Conservation (phyloP, 1,140 invertebrate genomes). For the Listronotus bonariensis region DNA sequence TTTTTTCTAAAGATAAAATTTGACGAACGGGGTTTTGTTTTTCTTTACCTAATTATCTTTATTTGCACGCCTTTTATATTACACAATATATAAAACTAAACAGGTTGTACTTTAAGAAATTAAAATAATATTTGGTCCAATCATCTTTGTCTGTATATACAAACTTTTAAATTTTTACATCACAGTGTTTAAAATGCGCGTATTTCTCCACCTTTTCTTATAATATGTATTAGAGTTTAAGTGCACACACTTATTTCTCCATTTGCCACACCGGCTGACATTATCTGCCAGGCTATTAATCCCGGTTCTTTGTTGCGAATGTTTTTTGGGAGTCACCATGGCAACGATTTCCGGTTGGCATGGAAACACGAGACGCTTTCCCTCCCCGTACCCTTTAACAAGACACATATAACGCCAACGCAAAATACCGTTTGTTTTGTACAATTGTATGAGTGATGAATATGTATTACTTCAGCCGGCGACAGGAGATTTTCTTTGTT, state of each 20-base stretch:
- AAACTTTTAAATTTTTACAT: no score
- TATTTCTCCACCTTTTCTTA: no score
- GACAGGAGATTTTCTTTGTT: slow-evolving; percentile 43
- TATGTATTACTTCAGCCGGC: slow-evolving; percentile 42
- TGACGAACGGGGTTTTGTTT: no score
- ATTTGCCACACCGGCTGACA: slow-evolving; percentile 52
- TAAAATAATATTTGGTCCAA: no score
- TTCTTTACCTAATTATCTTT: no score
- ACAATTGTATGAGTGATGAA: slow-evolving; percentile 50
- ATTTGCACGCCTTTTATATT: no score
- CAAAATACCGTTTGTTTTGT: slow-evolving; percentile 48
- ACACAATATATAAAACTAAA: no score
- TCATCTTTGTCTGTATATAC: no score
- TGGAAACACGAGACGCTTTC: slow-evolving; percentile 41
- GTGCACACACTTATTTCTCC: slow-evolving; percentile 49
- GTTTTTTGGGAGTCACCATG: slow-evolving; percentile 52
- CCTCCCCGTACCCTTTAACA: slow-evolving; percentile 25
- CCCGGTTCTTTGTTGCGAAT: slow-evolving; percentile 53
- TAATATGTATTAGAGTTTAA: slow-evolving; percentile 15
- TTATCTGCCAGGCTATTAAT: slow-evolving; percentile 55
- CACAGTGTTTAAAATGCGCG: no score
- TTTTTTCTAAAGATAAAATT: no score
- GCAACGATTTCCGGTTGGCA: slow-evolving; percentile 51
- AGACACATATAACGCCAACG: slow-evolving; percentile 42
- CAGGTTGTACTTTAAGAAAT: no score